Conservation (phyloP, 2,888 invertebrate species). For the Eustalomyia histrio region DNA sequence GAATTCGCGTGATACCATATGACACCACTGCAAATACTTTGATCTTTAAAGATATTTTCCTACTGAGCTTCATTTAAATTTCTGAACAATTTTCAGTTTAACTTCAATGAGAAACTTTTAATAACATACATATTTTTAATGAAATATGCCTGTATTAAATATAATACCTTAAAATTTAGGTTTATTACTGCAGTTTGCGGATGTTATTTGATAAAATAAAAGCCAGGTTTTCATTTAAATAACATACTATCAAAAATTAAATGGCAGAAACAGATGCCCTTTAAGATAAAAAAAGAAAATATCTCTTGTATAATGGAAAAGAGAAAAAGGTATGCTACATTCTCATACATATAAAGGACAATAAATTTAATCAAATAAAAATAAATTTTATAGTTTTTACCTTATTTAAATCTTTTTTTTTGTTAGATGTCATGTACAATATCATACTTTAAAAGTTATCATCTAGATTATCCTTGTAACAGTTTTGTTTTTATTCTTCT, state of each 20-base stretch:
- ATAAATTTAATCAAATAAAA: neutral
- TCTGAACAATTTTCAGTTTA: no score
- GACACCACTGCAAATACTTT: no score
- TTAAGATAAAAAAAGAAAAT: neutral
- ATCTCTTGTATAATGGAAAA: neutral
- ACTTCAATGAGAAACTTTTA: no score
- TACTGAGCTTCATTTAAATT: no score
- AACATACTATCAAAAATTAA: neutral
- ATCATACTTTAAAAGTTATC: neutral
- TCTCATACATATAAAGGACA: neutral
- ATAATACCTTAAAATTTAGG: conserved; percentile 65
- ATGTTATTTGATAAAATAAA: conserved; percentile 33
- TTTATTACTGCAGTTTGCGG: conserved; percentile 71
- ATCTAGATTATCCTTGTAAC: conserved; percentile 5
- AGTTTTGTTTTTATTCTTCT: neutral
- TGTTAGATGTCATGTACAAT: neutral
- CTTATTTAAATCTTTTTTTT: neutral
- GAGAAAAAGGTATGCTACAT: neutral
- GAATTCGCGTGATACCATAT: no score
- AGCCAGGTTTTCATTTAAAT: neutral
- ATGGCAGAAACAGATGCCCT: neutral
- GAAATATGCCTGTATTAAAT: neutral
- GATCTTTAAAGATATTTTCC: no score
- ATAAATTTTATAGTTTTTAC: neutral
- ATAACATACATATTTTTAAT: no score